phyloP scores from a whole-genome alignment of 2,888 invertebrate genomes.

The Rhingia campestris region DNA sequence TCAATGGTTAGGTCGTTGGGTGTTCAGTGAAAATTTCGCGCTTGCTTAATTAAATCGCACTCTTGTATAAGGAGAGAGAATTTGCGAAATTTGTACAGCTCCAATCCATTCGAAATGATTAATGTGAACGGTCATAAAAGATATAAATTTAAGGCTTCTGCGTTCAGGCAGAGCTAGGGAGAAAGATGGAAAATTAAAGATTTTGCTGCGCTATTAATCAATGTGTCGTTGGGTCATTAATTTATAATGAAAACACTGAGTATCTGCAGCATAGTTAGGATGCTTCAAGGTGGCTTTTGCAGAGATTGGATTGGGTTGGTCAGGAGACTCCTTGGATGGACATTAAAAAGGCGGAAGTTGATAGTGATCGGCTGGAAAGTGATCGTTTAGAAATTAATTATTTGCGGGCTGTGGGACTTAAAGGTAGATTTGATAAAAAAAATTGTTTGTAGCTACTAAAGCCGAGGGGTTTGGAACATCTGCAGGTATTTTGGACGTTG shows the following conservation, averaged over 20 bases:
- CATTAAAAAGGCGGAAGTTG: constrained; percentile 32
- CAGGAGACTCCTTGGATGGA: neutral
- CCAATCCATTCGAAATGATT: constrained; percentile 69
- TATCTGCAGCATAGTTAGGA: constrained; percentile 17
- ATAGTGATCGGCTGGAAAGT: constrained; percentile 53
- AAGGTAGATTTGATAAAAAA: too few relatives aligned
- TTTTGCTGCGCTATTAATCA: constrained; percentile 68
- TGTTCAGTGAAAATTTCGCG: constrained; percentile 67
- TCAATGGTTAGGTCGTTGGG: constrained; percentile 44
- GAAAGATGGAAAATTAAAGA: constrained; percentile 56
- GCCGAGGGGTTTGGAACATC: too few relatives aligned
- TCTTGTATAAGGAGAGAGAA: constrained; percentile 9
- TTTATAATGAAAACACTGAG: constrained; percentile 48
- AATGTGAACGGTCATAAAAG: constrained; percentile 61
- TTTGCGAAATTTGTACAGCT: constrained; percentile 33
- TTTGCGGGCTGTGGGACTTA: too few relatives aligned
- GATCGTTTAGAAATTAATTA: constrained; percentile 50
- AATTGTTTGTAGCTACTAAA: too few relatives aligned
- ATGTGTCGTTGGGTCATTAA: constrained; percentile 69
- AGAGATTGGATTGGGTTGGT: constrained; percentile 6
- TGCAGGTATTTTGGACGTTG: too few relatives aligned
- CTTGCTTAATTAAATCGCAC: constrained; percentile 68
- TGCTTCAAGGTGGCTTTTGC: constrained; percentile 56
- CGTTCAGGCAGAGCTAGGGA: constrained; percentile 3
- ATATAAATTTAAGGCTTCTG: constrained; percentile 68